phyloP scores from a whole-genome alignment of 2,888 invertebrate species.

The Pyrgus malvae region DNA sequence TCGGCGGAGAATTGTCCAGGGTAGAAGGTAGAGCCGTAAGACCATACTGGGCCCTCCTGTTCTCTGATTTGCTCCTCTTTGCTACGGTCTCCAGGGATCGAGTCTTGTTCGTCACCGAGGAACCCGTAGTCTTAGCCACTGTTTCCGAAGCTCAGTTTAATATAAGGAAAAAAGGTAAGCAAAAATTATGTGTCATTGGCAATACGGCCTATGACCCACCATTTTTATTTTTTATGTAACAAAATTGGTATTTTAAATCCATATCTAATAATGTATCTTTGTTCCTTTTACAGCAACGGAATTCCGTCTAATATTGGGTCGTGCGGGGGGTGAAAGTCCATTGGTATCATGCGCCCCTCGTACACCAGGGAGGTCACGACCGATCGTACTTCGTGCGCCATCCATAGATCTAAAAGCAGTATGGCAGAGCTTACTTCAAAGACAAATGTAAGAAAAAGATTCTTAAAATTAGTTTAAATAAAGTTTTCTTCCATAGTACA shows the following conservation, averaged over 20 bases:
- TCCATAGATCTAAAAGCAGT: slow-evolving; percentile 93
- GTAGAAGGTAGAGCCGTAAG: slow-evolving; percentile 91
- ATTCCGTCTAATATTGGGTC: slow-evolving; percentile 89
- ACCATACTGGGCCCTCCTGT: slow-evolving; percentile 92
- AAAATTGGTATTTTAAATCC: background rate
- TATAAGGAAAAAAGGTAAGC: slow-evolving; percentile 89
- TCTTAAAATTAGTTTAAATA: too few species aligned
- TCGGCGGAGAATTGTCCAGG: slow-evolving; percentile 91
- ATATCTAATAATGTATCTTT: too few species aligned
- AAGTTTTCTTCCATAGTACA: too few species aligned
- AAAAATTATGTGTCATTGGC: background rate
- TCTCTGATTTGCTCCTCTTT: slow-evolving; percentile 92
- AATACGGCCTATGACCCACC: background rate
- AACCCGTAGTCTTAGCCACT: slow-evolving; percentile 89
- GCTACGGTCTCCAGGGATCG: slow-evolving; percentile 93
- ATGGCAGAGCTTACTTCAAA: slow-evolving; percentile 93
- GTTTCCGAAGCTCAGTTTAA: slow-evolving; percentile 93
- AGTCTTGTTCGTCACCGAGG: slow-evolving; percentile 93
- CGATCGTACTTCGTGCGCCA: slow-evolving; percentile 89
- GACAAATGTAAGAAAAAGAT: slow-evolving; percentile 90
- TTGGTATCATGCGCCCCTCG: slow-evolving; percentile 88
- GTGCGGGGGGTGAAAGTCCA: slow-evolving; percentile 87
- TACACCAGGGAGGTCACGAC: slow-evolving; percentile 85
- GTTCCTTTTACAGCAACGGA: slow-evolving; percentile 85
- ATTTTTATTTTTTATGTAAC: background rate